phyloP scores from a whole-genome alignment of 2,797 vertebrate species.

The Eulemur albifrons region DNA sequence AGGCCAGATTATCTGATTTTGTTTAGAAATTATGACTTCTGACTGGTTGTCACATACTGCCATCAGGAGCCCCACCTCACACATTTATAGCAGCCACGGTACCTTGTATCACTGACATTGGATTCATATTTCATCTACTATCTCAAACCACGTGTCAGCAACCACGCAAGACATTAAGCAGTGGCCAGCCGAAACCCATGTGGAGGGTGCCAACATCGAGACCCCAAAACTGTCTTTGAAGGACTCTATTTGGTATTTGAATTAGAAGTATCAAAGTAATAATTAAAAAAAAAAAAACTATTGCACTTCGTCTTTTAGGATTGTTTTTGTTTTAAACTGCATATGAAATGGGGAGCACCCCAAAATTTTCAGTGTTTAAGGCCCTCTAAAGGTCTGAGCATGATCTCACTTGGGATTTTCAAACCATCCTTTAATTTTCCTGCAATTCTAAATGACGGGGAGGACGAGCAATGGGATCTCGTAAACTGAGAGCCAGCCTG shows the following conservation, averaged over 20 bases:
- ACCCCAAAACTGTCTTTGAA: neutral
- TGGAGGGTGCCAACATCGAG: neutral
- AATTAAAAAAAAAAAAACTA: rapidly evolving
- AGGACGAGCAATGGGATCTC: neutral
- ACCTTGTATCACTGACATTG: neutral
- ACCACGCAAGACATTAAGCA: neutral
- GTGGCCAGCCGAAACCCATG: neutral
- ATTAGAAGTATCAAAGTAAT: neutral
- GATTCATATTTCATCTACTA: neutral
- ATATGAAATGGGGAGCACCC: neutral
- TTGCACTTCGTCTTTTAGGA: neutral
- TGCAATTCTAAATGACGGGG: neutral
- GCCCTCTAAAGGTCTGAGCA: neutral
- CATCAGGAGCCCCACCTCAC: too few species aligned
- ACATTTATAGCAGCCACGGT: neutral
- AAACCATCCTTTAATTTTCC: neutral
- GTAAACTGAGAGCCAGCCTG: neutral
- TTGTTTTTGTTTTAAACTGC: neutral
- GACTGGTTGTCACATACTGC: too few species aligned
- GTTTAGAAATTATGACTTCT: neutral
- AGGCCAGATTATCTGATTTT: neutral
- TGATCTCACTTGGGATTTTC: neutral
- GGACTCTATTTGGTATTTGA: neutral
- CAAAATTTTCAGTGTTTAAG: neutral
- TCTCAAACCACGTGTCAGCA: neutral